Percentiles rank a stretch among this genome's conserved stretches.
Evolutionary conservation across 2,888 invertebrate species (phyloP).

Genomic region (Clunio marinus): DNA sequence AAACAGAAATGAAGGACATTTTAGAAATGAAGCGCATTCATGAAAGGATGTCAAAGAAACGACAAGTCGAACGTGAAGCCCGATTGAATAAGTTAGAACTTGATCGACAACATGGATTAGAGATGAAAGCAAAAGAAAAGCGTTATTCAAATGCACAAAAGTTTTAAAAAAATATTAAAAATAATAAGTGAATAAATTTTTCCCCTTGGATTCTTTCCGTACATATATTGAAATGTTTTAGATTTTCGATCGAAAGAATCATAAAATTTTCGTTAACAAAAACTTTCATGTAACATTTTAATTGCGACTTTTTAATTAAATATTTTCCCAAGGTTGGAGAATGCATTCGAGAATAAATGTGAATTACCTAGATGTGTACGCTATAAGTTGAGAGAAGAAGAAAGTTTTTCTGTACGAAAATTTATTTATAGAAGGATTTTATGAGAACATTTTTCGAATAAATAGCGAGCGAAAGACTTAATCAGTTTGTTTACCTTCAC

Average conservation of each 20-base stretch:
- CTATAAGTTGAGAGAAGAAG: background rate
- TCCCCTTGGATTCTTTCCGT: too few species aligned
- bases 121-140: conserved; percentile 31
- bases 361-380: too few species aligned
- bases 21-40: conserved; percentile 85
- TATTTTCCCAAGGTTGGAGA: too few species aligned
- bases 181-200: background rate
- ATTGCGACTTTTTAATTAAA: too few species aligned
- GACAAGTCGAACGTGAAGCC: conserved; percentile 51
- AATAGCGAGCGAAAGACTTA: background rate
- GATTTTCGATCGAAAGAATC: too few species aligned
- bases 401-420: too few species aligned
- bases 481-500: conserved; percentile 16
- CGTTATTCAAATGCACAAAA: conserved; percentile 28
- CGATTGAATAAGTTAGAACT: conserved; percentile 41
- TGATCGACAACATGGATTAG: conserved; percentile 21
- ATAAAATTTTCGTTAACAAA: too few species aligned
- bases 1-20: conserved; percentile 91
- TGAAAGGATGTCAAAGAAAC: conserved; percentile 70
- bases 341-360: too few species aligned
- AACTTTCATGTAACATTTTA: too few species aligned
- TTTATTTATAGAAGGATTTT: background rate
- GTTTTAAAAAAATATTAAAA: background rate
- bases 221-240: too few species aligned
- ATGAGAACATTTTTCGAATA: background rate